phyloP scores from a whole-genome alignment of 2,113 vertebrate genomes.

The Polyodon spathula region DNA sequence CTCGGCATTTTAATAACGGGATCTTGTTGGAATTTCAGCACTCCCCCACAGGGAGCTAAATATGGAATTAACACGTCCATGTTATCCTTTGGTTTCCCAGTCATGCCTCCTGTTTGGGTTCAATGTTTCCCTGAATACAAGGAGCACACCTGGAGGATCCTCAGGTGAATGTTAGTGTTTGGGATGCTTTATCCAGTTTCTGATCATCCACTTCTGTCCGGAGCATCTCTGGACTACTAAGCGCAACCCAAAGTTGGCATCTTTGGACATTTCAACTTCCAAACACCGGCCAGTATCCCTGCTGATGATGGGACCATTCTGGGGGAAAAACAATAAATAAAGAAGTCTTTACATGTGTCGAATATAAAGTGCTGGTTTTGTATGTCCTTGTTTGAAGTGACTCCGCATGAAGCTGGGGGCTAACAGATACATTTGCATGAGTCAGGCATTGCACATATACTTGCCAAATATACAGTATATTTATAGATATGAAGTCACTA shows the following conservation, averaged over 20 bases:
- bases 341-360: not conserved
- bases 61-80: not conserved
- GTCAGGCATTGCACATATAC: too few relatives aligned
- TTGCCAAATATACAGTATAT: too few relatives aligned
- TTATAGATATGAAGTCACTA: too few relatives aligned
- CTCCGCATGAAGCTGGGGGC: too few relatives aligned
- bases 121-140: not conserved
- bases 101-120: slow-evolving; percentile 6
- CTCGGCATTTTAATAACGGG: not conserved
- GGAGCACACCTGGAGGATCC: not conserved
- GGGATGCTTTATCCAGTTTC: slow-evolving; percentile 87
- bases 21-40: not conserved
- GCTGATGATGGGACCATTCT: slow-evolving; percentile 95
- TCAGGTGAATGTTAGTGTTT: slow-evolving; percentile 60
- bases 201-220: slow-evolving; percentile 95
- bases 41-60: too few relatives aligned
- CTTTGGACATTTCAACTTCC: slow-evolving; percentile 93
- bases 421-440: too few relatives aligned
- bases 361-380: too few relatives aligned
- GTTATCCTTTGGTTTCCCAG: slow-evolving; percentile 4
- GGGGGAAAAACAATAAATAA: slow-evolving; percentile 9
- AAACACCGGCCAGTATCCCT: slow-evolving; percentile 89
- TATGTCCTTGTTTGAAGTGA: too few relatives aligned
- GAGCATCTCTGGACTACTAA: slow-evolving; percentile 92
- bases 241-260: slow-evolving; percentile 90